Percentiles rank a stretch among this genome's conserved stretches.
Conservation (phyloP, 2,113 vertebrate species). For the Arvicanthis niloticus region DNA sequence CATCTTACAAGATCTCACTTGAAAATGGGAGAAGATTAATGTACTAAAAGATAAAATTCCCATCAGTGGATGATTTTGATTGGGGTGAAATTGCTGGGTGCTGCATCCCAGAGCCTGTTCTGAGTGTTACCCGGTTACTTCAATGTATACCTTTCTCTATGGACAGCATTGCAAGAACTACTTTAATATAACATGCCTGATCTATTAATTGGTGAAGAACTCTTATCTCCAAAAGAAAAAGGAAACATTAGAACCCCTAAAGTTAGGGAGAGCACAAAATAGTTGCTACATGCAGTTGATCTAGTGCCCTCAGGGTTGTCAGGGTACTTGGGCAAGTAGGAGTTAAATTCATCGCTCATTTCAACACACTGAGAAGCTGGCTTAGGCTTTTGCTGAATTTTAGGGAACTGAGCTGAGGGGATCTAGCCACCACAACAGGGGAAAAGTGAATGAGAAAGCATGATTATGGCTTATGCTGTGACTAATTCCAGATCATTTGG, state of each 20-base stretch:
- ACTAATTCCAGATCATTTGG: conserved; percentile 68
- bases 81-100: neutral
- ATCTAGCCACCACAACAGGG: neutral
- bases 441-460: conserved; percentile 24
- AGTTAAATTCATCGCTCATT: conserved; percentile 36
- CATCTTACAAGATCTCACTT: neutral
- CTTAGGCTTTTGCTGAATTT: conserved; percentile 60
- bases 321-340: neutral
- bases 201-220: neutral
- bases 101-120: neutral
- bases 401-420: neutral
- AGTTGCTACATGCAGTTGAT: neutral
- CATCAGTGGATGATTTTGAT: neutral
- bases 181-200: neutral
- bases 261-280: neutral
- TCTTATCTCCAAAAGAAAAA: neutral
- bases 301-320: neutral
- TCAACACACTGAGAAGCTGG: conserved; percentile 11
- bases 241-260: neutral
- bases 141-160: neutral
- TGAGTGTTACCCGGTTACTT: neutral
- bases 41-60: neutral
- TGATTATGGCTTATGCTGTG: conserved; percentile 6
- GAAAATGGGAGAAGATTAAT: neutral
- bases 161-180: neutral